A percentile compares a stretch with the other conserved stretches of the same genome.
Conservation (phyloP, 2,888 invertebrate genomes). For the Aspidiotus destructor region DNA sequence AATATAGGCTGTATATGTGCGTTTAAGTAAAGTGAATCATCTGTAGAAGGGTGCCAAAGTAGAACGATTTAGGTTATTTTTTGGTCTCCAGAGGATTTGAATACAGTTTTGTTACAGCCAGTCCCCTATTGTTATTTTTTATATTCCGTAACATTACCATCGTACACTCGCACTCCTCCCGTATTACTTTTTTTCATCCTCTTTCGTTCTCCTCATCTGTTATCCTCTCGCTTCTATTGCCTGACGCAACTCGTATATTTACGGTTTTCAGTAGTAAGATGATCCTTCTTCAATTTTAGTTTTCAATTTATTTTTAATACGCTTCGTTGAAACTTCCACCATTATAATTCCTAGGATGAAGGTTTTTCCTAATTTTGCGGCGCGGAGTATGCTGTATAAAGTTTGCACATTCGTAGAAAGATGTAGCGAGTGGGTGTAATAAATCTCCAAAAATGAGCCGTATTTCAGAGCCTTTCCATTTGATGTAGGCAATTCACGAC, state of each 20-base stretch:
- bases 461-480: too few species aligned
- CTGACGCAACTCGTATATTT: slow-evolving; percentile 6
- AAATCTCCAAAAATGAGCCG: too few species aligned
- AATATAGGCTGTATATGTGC: neutral
- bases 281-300: slow-evolving; percentile 26
- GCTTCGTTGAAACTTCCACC: slow-evolving; percentile 12
- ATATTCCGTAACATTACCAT: neutral
- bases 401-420: too few species aligned
- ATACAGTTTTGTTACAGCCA: slow-evolving; percentile 20
- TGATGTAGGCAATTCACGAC: too few species aligned
- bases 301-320: slow-evolving; percentile 26
- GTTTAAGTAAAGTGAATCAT: slow-evolving; percentile 20
- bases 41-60: slow-evolving; percentile 21
- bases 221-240: neutral
- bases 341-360: neutral
- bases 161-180: neutral
- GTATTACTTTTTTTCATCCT: neutral
- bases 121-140: slow-evolving; percentile 6
- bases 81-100: slow-evolving; percentile 26
- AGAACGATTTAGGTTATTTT: slow-evolving; percentile 27
- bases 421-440: too few species aligned
- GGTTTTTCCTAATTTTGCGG: neutral
- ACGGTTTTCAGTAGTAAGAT: slow-evolving; percentile 14
- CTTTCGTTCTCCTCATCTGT: neutral
- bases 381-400: too few species aligned